Conservation (phyloP, 2,113 vertebrate species). For the Peromyscus californicus region DNA sequence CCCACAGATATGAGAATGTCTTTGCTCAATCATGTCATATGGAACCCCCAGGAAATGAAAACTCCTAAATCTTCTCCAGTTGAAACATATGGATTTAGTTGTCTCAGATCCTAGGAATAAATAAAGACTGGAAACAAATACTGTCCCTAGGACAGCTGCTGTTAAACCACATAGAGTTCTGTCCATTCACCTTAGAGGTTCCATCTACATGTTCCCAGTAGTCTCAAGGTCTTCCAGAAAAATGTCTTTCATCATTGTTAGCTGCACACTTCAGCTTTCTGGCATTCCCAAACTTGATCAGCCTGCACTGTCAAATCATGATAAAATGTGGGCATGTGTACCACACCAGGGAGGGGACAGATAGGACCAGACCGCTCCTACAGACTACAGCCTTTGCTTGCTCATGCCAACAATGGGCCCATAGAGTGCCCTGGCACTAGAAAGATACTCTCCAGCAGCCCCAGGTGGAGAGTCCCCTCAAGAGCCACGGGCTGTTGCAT, state of each 20-base stretch:
- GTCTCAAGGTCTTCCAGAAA: constrained; percentile 28
- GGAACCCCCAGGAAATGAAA: neutral
- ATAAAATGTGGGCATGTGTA: neutral
- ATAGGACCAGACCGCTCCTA: neutral
- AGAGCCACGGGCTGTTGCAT: neutral
- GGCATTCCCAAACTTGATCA: neutral
- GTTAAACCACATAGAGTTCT: neutral
- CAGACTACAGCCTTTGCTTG: neutral
- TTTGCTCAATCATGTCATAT: neutral
- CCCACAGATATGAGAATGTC: neutral
- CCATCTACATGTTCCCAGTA: neutral
- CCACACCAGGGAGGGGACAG: neutral
- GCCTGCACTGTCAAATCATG: neutral
- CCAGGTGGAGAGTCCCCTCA: constrained; percentile 1
- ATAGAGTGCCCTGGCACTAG: neutral
- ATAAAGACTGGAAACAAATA: neutral
- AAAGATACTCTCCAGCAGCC: neutral
- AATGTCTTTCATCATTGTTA: neutral
- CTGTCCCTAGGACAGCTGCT: neutral
- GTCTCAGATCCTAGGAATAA: neutral
- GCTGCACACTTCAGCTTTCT: neutral
- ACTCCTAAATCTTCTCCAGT: neutral
- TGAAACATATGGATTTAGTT: neutral
- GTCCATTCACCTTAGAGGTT: neutral
- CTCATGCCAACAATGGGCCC: neutral